A percentile compares a stretch with the other conserved stretches of the same genome.
Conservation (phyloP, 1,140 invertebrate species). For the Drosophila sucinea region DNA sequence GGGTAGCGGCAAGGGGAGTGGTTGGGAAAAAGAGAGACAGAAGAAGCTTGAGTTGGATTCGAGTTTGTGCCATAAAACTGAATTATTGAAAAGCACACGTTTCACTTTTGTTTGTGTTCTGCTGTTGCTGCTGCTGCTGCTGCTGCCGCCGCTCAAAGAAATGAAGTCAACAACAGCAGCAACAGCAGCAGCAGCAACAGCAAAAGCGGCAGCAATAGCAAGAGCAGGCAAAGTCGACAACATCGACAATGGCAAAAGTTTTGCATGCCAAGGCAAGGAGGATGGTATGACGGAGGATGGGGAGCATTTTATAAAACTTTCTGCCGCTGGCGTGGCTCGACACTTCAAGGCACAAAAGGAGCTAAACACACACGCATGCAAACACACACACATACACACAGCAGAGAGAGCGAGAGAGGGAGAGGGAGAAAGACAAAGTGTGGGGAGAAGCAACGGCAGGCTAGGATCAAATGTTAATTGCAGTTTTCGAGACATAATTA, state of each 20-base stretch:
- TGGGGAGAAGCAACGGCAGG: slow-evolving; percentile 6
- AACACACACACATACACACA: slow-evolving; percentile 17
- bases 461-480: slow-evolving; percentile 77
- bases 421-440: neutral
- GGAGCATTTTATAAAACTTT: slow-evolving; percentile 68
- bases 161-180: slow-evolving; percentile 68
- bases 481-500: slow-evolving; percentile 76
- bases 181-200: slow-evolving; percentile 22
- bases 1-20: neutral
- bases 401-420: neutral
- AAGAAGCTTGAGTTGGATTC: slow-evolving; percentile 16
- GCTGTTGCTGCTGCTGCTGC: slow-evolving; percentile 40
- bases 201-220: too few relatives aligned
- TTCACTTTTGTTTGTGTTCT: slow-evolving; percentile 62
- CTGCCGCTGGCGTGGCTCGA: slow-evolving; percentile 64
- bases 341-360: slow-evolving; percentile 59
- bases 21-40: neutral
- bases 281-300: neutral
- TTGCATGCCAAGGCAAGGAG: slow-evolving; percentile 18
- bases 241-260: slow-evolving; percentile 44
- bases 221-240: slow-evolving; percentile 23
- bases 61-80: slow-evolving; percentile 67
- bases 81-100: slow-evolving; percentile 68
- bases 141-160: slow-evolving; percentile 59
- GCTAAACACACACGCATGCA: slow-evolving; percentile 32